Conservation (phyloP, 1,140 invertebrate species). For the Kradibia gibbosae region DNA sequence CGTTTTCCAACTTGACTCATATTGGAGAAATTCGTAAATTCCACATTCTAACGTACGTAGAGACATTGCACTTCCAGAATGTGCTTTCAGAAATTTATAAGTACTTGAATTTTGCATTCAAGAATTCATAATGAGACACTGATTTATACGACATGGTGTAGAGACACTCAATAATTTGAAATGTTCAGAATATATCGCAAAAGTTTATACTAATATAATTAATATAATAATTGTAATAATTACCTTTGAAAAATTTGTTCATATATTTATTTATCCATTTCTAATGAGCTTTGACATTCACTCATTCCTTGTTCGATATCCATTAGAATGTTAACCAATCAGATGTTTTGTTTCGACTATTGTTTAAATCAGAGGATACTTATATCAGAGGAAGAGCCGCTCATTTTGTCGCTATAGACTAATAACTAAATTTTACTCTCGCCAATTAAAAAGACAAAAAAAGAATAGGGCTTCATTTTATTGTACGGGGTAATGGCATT, state of each 20-base stretch:
- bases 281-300: no score
- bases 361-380: no score
- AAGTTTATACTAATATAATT: conserved; percentile 13
- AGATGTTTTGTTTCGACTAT: no score
- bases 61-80: conserved; percentile 16
- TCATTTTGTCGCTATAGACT: not conserved
- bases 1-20: conserved; percentile 11
- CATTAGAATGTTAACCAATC: not conserved
- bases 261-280: no score
- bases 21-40: conserved; percentile 14
- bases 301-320: no score
- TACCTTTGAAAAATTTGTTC: no score
- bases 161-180: conserved; percentile 18
- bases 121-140: conserved; percentile 23
- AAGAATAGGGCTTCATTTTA: no score
- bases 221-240: no score
- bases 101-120: conserved; percentile 22
- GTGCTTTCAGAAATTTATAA: conserved; percentile 22
- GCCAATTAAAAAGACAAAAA: no score
- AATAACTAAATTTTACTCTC: not conserved
- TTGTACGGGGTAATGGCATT: no score
- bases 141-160: conserved; percentile 7
- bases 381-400: not conserved
- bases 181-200: conserved; percentile 8
- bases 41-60: conserved; percentile 10